Evolutionary conservation across 2,888 invertebrate species (phyloP), one percentile per base, ranked within the genome.

Genomic region (Alentia gelatinosa): DNA sequence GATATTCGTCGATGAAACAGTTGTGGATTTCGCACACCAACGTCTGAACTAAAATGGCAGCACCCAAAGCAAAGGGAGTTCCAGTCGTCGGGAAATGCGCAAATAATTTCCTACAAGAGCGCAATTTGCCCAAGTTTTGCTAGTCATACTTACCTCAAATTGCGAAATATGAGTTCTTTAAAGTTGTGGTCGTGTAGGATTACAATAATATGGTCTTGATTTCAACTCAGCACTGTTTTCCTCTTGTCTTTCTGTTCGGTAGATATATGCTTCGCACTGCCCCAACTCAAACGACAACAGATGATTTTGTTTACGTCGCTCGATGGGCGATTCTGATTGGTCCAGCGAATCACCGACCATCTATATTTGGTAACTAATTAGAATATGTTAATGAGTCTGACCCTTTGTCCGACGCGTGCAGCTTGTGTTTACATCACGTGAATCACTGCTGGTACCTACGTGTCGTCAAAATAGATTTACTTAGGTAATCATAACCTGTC

Each of bases 321-420:
- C 79, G 39, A 79, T 79, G 37, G 79, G 9, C 30, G 79, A 26
- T 79, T 79, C 89, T 89, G 56, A 89, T 89, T 89, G 89, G 89
- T 56, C 37, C 30, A 47, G 35, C 19, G 42, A 30, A 35, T 47
- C 56, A 50, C 47, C 50, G 50, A 56, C 56, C 26, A 19, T 3
- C 89, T 89, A 89, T 50, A 89, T 89, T 30, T 89, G 56, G 89
- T 35, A 89, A 89, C 89, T 89, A 89, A 89, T 89, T 35, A 35
- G 89, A 89, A 89, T 89, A 89, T 89, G 89, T 35, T 50, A 89
- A 89, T 89, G 89, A 89, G 63, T 9, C 37, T 79, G 79, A 79
- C 79, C 79, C 79, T 79, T 79, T 79, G 79, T 79, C 37, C 79
- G 79, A 26, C 79, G 79, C 79, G 79, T 79, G 79, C 79, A 37